These are phyloP conservation scores for Akabosia matsudoensis DNA, from an alignment of 1,140 invertebrate genomes.

Conservation along the genomic window DNA sequence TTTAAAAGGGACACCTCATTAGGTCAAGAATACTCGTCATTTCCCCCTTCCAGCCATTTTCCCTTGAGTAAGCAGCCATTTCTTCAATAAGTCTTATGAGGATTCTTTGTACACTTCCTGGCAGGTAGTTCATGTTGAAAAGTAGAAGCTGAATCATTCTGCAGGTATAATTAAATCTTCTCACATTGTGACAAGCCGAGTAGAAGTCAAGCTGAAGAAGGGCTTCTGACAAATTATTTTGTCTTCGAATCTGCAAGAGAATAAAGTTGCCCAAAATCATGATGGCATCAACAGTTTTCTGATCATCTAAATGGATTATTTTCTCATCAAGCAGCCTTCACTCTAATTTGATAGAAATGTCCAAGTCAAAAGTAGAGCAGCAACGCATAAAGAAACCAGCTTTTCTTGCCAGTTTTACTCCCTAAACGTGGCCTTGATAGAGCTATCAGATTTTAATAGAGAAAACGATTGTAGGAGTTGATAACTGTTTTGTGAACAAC, in stretches of 20 bases:
- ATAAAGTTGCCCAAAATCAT: neutral
- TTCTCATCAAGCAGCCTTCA: too few species aligned
- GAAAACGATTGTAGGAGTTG: too few species aligned
- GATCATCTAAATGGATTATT: too few species aligned
- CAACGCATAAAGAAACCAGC: too few species aligned
- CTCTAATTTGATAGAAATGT: too few species aligned
- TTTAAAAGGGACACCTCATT: conserved; percentile 16
- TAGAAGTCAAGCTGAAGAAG: conserved; percentile 90
- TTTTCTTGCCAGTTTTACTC: too few species aligned
- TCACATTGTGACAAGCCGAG: conserved; percentile 86
- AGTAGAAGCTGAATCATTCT: conserved; percentile 85
- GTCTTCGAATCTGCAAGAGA: conserved; percentile 75
- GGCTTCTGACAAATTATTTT: conserved; percentile 91
- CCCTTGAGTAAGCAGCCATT: conserved; percentile 29
- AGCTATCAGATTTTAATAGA: too few species aligned
- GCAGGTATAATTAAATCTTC: conserved; percentile 94
- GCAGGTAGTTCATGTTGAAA: conserved; percentile 75
- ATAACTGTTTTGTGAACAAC: too few species aligned
- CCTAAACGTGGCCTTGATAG: too few species aligned
- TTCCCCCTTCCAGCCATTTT: conserved; percentile 39
- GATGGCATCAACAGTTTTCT: too few species aligned
- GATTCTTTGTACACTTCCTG: conserved; percentile 88
- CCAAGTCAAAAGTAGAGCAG: too few species aligned
- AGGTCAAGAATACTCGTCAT: conserved; percentile 27
- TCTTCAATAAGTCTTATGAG: conserved; percentile 71